Evolutionary conservation across 2,113 vertebrate species (phyloP), one percentile per base, ranked within the genome.

Genomic region (Atractosteus spatula): DNA sequence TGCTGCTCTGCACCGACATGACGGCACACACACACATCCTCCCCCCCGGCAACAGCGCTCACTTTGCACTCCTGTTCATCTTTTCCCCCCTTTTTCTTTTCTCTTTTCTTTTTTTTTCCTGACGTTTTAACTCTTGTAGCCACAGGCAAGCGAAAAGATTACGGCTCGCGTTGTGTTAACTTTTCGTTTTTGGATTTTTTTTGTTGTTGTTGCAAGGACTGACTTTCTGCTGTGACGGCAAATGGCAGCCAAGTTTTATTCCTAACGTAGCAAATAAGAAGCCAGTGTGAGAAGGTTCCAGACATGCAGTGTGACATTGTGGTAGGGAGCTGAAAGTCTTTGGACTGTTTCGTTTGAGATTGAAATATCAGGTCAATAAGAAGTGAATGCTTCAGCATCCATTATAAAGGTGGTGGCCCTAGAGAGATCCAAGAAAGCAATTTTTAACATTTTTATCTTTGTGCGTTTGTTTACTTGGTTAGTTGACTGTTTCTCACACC

Each of bases 41-140:
- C 88, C 89, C 88, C 89, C 76, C 82, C 62, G 89, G 89, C 88
- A 88, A 89, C 89, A 16, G 57, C 87, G 91, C 87, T 89, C 85
- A 91, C 91, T 80, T 90, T 88, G 91, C 90, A 91, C 89, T 90
- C 83, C 63, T 85, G 84, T 82, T 77, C 71, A 45, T 17, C 90
- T 80, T 89, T 89, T 91, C 87, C 91, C 86, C 86, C 80, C 82
- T 82, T 90, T 86, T 88, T 8, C 13, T 42, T 69, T 47, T 61
- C 82, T 76, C 55, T 3, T 29, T 45, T 67, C 51, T 10, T 54
- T 89, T 78, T 89, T 89, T 89, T 88, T 86, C 89, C 88, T 90
- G 86, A 83, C 79, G 83, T 94, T 91, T 90, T 91, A 86, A 90
- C 92, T 93, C 87, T 85, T 71, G 91, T 92, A 76, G 90, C 95